A percentile compares a stretch with the other conserved stretches of the same genome.
These are phyloP conservation scores for Otolemur crassicaudatus DNA, from an alignment of 2,797 vertebrate species.

Conservation along the genomic window DNA sequence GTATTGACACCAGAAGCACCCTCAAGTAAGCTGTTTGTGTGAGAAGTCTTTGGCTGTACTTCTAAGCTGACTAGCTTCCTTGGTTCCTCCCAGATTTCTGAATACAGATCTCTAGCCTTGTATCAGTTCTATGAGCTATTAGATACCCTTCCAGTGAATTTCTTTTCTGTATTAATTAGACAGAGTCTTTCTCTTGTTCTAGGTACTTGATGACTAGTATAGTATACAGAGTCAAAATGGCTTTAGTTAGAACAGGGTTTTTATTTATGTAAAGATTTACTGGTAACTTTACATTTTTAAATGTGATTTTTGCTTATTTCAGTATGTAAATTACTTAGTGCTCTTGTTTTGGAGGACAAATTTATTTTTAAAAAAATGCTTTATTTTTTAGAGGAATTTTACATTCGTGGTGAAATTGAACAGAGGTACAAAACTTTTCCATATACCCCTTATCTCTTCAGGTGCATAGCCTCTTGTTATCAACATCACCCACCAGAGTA, in stretches of 20 bases:
- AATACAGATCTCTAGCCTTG: conserved; percentile 26
- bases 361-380: background rate
- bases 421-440: background rate
- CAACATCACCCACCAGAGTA: background rate
- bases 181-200: background rate
- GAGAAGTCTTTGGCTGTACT: conserved; percentile 26
- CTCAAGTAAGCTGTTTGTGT: conserved; percentile 35
- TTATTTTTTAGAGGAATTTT: background rate
- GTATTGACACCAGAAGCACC: conserved; percentile 22
- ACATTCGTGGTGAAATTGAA: background rate
- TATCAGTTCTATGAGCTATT: conserved; percentile 52
- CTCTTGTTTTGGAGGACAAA: conserved; percentile 26
- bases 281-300: background rate
- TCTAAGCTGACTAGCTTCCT: conserved; percentile 10
- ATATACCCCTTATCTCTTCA: background rate
- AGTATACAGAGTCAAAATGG: background rate
- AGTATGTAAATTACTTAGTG: background rate
- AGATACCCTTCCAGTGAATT: conserved; percentile 30
- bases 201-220: conserved; percentile 18
- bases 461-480: background rate
- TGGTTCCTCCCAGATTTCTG: conserved; percentile 44
- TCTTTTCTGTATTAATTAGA: conserved; percentile 29
- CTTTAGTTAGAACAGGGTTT: background rate
- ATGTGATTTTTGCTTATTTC: conserved; percentile 17
- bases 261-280: conserved; percentile 23